Evolutionary conservation across 2,113 vertebrate genomes (phyloP), one percentile per base, ranked within the genome.

Genomic region (Oxyura jamaicensis): DNA sequence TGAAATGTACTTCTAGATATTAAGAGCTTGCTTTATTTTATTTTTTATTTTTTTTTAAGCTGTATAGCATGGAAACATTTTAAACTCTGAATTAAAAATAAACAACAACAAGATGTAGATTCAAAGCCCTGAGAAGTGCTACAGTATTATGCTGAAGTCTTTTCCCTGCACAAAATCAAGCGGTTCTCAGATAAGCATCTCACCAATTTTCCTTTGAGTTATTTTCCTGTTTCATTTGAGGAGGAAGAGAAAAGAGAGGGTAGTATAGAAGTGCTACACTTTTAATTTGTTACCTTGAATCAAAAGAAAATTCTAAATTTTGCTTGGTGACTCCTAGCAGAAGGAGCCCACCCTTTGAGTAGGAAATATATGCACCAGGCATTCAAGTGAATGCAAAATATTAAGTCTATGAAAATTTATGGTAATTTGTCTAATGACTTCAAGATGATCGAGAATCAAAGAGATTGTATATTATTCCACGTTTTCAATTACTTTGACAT

Each of bases 391-490:
- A 82, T 33, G 48, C 42, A 78, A 88, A 88, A 84, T 65, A 91
- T 7, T 46, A 89, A 74, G 55, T 62, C 71, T 75, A 68, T 55
- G 46, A 67, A 91, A 94, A 89, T 84, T 56, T 79, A 76, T 75
- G 62, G 48, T 65, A 85, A 89, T 88, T 90, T 52, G 44, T 50
- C 56, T 94, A 95, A 93, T 72, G 31, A 76, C 52, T 94, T 91
- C 81, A 96, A 82, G 66, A 85, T 71, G 78, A 52, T 48, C 82
- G 85, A 66, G 21, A 91, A 89, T 26, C 15, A 88, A 13, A 89
- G 42, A 44, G 10, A 71, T 62, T 83, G 67, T 53, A 56, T n/a
- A 22, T 72, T 93, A n/a, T 72, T 41, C 55, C 56, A 78, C 46
- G 21, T 91, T 95, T 91, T 86, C 72, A 77, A 59, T 86, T 86